These are phyloP conservation scores for Enteromius trimaculatus DNA, from an alignment of 2,797 vertebrate genomes.

Conservation along the genomic window DNA sequence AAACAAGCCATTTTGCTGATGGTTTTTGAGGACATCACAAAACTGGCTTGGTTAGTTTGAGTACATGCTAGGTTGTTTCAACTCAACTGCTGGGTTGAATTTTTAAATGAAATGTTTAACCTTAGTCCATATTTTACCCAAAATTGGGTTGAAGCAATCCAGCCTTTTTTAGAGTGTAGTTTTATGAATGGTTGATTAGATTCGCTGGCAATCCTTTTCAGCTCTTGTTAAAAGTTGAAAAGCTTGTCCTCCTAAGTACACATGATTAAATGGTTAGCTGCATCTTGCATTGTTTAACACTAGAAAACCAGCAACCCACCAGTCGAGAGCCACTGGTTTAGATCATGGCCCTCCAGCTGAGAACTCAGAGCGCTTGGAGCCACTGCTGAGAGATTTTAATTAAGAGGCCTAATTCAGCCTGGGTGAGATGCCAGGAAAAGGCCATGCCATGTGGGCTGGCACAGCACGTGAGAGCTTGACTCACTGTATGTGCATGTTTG, in stretches of 20 bases:
- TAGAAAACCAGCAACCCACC: background rate
- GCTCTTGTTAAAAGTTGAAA: conserved; percentile 8
- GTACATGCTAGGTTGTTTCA: background rate
- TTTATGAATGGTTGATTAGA: conserved; percentile 1
- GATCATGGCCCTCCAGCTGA: conserved; percentile 15
- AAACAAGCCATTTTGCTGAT: background rate
- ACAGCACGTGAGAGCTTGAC: background rate
- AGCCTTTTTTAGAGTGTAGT: background rate
- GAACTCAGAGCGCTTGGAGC: conserved; percentile 25
- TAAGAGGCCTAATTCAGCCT: conserved; percentile 42
- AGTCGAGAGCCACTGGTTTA: conserved; percentile 20
- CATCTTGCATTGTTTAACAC: conserved; percentile 28
- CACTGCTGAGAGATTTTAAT: conserved; percentile 49
- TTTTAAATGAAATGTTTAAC: background rate
- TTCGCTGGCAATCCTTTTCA: background rate
- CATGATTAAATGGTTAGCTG: conserved; percentile 36
- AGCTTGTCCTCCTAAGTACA: background rate
- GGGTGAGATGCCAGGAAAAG: conserved; percentile 28
- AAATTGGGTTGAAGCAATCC: background rate
- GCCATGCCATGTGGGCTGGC: conserved; percentile 21
- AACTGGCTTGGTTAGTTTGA: background rate
- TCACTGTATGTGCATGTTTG: conserved; percentile 18
- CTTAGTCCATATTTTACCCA: background rate
- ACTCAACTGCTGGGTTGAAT: background rate
- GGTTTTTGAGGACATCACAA: background rate